Conservation (phyloP, 2,888 invertebrate species). For the Deroplatys truncata region DNA sequence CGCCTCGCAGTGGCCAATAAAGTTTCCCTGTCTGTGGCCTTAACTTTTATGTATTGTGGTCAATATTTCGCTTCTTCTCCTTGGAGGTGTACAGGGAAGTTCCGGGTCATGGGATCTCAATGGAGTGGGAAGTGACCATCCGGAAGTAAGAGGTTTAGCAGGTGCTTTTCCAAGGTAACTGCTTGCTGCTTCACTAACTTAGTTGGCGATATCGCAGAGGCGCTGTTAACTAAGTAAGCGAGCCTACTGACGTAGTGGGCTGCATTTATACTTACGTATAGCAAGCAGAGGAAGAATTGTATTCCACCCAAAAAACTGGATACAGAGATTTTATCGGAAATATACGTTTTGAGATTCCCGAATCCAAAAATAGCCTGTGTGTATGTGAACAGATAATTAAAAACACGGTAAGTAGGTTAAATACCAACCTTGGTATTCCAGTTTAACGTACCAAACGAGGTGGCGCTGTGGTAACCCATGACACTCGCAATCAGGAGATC, state of each 20-base stretch:
- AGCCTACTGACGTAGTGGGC: too few relatives aligned
- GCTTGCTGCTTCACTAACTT: background rate
- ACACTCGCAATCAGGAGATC: too few relatives aligned
- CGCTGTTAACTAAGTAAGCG: too few relatives aligned
- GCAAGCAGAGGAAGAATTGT: background rate
- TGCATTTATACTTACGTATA: background rate
- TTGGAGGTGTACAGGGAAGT: background rate
- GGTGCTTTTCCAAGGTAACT: too few relatives aligned
- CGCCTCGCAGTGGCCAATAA: background rate
- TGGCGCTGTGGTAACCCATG: too few relatives aligned
- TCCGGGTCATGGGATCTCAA: conserved; percentile 12
- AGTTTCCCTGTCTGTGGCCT: background rate
- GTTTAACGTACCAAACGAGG: too few relatives aligned
- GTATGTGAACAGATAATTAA: too few relatives aligned
- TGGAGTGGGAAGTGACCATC: conserved; percentile 1
- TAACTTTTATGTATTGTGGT: background rate
- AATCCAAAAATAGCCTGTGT: background rate
- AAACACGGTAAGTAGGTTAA: too few relatives aligned
- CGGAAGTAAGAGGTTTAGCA: conserved; percentile 1
- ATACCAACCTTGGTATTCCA: too few relatives aligned
- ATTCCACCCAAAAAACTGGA: background rate
- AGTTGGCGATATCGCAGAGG: too few relatives aligned
- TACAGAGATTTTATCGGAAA: too few relatives aligned
- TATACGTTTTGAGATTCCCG: background rate
- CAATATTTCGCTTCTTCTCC: background rate